Conservation (phyloP, 2,888 invertebrate species). For the Megalurothrips usitatus region DNA sequence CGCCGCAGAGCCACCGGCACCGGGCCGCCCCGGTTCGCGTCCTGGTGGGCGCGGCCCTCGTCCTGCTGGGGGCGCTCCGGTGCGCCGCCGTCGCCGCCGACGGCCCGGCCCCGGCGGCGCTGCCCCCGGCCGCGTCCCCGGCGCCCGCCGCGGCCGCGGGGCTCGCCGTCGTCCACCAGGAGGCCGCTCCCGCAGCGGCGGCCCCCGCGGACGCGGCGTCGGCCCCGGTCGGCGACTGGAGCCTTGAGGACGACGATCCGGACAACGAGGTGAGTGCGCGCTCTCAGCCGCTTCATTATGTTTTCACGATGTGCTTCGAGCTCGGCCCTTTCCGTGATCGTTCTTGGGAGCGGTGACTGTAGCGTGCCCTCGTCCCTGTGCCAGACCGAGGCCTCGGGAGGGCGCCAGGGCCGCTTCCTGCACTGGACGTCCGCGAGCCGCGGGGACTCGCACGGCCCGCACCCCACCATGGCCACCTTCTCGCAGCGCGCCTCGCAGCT, state of each 20-base stretch:
- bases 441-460: conserved; percentile 8
- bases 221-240: background rate
- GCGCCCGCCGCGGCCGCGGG: background rate
- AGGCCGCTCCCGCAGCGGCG: conserved; percentile 16
- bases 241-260: background rate
- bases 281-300: no score
- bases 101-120: background rate
- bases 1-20: background rate
- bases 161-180: background rate
- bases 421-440: background rate
- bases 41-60: background rate
- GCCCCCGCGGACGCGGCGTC: background rate
- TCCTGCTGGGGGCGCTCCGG: background rate
- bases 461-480: conserved; percentile 18
- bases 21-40: background rate
- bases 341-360: no score
- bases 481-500: conserved; percentile 17
- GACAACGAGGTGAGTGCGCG: conserved; percentile 16
- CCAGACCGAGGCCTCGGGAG: background rate
- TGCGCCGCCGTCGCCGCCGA: background rate
- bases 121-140: background rate
- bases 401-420: conserved; percentile 10
- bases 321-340: no score
- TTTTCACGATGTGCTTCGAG: no score
- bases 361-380: no score